Evolutionary conservation across 2,888 invertebrate genomes (phyloP), one percentile per base, ranked within the genome.

Genomic region (Thelaira solivaga): DNA sequence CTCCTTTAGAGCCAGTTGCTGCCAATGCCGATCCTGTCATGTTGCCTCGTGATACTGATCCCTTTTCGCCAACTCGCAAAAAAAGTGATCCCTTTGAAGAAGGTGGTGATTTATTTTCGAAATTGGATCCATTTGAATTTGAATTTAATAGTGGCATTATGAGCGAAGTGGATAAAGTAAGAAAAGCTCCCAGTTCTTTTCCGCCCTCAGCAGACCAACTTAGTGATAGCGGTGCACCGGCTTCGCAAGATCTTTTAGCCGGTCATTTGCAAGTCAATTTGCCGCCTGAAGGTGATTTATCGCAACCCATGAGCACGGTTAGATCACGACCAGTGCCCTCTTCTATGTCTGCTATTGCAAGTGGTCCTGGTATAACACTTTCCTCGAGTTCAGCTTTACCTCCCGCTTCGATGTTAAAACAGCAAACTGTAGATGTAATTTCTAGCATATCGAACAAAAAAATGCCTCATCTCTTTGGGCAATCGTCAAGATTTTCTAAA

Each of bases 191-290:
- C 4, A 61, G 13, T 10, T 8, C 49, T 6, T 16, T 55, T 62
- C 69, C 73, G 13, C 80, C 80, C 1, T 31, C 68, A 20, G 39
- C 34, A 2, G 31, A 64, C 11, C 45, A 64, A n/a, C 7, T 39
- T 16, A 1, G 16, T 6, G 45, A 5, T 53, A 29, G 26, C 36
- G 73, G 51, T 43, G 45, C 31, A 4, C 71, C 61, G 20, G 47
- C 47, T 4, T 36, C 80, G n/a, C 73, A 72, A 16, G 90, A 87
- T 73, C 90, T 91, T 67, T 91, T 92, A 83, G 92, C 93, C 86
- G 93, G 93, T 2, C 93, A 93, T 39, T 90, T 94, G 76, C 93
- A 93, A 82, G 94, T 94, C 49, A 91, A 92, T 71, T 87, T 94
- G 83, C 93, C 93, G 43, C 93, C 93, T 8, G 94, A 94, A 82